Evolutionary conservation across 2,888 invertebrate genomes (phyloP).

Genomic region (Orchesella flavescens): DNA sequence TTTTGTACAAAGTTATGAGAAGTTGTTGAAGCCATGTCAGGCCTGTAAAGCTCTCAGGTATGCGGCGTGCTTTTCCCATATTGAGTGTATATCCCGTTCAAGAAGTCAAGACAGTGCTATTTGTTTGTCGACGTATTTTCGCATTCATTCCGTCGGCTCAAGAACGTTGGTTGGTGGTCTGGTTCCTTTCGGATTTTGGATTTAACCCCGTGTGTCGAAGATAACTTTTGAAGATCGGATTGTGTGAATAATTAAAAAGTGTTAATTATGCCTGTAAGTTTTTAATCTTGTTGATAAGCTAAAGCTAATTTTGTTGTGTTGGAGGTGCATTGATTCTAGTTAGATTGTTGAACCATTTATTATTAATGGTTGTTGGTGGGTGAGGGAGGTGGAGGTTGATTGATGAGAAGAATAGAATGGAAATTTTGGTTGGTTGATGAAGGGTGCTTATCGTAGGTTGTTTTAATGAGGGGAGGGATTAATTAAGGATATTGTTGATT

Average conservation of each 20-base stretch:
- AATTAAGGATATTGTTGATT: too few species aligned
- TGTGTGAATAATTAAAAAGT: background rate
- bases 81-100: slow-evolving; percentile 2
- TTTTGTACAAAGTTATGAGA: slow-evolving; percentile 6
- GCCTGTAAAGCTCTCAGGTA: background rate
- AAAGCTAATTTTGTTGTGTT: too few species aligned
- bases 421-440: too few species aligned
- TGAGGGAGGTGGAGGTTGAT: too few species aligned
- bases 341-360: too few species aligned
- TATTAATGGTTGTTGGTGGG: too few species aligned
- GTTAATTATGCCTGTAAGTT: slow-evolving; percentile 3
- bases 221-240: background rate
- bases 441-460: too few species aligned
- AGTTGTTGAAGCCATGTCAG: background rate
- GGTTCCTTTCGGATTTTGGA: background rate
- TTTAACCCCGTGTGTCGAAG: too few species aligned
- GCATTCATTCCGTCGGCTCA: slow-evolving; percentile 20
- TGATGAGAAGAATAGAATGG: too few species aligned
- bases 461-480: too few species aligned
- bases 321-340: too few species aligned
- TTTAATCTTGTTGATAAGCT: background rate
- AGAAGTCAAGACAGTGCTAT: background rate
- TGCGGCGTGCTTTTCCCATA: slow-evolving; percentile 61
- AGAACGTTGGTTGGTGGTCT: slow-evolving; percentile 27
- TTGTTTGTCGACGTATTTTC: slow-evolving; percentile 1